Percentiles rank a stretch among this genome's conserved stretches.
Evolutionary conservation across 2,797 vertebrate genomes (phyloP).

Genomic region (Poeciliopsis turneri): DNA sequence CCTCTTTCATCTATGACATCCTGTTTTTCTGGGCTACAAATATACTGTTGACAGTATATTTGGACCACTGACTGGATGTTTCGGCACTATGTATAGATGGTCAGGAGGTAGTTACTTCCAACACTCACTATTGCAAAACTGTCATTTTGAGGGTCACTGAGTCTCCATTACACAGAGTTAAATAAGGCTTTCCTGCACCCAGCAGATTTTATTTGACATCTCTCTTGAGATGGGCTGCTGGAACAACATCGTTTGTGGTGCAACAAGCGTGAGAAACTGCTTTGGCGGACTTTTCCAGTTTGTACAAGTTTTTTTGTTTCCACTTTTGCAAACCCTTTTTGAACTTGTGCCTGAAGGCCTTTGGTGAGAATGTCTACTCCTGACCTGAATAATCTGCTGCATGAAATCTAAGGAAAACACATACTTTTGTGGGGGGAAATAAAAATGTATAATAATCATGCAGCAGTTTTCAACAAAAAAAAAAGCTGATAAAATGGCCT

Average conservation of each 20-base stretch:
- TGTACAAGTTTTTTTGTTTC: conserved; percentile 26
- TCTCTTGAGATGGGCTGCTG: conserved; percentile 4
- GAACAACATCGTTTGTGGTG: conserved; percentile 4
- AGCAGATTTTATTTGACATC: background rate
- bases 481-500: conserved; percentile 8
- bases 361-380: conserved; percentile 21
- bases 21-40: background rate
- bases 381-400: conserved; percentile 2
- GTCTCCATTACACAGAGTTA: background rate
- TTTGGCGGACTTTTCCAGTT: conserved; percentile 14
- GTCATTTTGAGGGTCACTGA: background rate
- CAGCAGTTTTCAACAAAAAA: conserved; percentile 22
- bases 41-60: background rate
- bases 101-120: background rate
- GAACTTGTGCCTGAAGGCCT: conserved; percentile 7
- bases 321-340: conserved; percentile 19
- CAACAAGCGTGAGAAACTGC: conserved; percentile 2
- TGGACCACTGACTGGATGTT: background rate
- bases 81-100: background rate
- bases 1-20: background rate
- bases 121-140: background rate
- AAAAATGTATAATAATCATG: conserved; percentile 11
- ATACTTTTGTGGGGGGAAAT: conserved; percentile 3
- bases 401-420: conserved; percentile 37
- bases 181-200: background rate